Percentiles rank a stretch among this genome's conserved stretches.
phyloP scores from a whole-genome alignment of 2,797 vertebrate species.

The Myotis myotis region DNA sequence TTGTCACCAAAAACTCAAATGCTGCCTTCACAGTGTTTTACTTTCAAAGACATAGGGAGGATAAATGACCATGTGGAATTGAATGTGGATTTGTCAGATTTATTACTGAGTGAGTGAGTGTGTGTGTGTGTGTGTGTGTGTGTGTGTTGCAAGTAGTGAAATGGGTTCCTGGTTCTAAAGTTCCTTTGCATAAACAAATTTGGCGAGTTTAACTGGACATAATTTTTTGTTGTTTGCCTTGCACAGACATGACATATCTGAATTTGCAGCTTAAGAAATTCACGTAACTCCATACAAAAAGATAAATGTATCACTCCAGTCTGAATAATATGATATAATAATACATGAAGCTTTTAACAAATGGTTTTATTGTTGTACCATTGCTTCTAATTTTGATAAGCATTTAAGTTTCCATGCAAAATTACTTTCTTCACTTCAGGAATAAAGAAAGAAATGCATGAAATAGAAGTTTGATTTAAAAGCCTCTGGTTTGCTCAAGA shows the following conservation, averaged over 20 bases:
- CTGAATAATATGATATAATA: slow-evolving; percentile 53
- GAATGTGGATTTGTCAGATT: slow-evolving; percentile 1
- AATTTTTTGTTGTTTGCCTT: slow-evolving; percentile 53
- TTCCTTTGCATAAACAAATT: slow-evolving; percentile 45
- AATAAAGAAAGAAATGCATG: slow-evolving; percentile 76
- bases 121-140: neutral
- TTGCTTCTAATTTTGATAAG: slow-evolving; percentile 75
- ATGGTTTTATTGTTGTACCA: slow-evolving; percentile 72
- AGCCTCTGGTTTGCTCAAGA: slow-evolving; percentile 73
- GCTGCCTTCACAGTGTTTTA: slow-evolving; percentile 54
- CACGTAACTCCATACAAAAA: slow-evolving; percentile 40
- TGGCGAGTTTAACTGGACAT: neutral
- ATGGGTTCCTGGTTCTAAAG: neutral
- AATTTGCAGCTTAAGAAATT: slow-evolving; percentile 37
- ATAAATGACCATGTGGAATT: slow-evolving; percentile 53
- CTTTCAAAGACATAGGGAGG: slow-evolving; percentile 63
- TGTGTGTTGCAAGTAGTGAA: neutral
- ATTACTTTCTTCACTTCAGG: slow-evolving; percentile 76
- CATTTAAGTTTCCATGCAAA: slow-evolving; percentile 67
- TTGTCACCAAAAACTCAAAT: slow-evolving; percentile 44
- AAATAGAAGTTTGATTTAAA: slow-evolving; percentile 77
- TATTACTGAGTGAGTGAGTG: neutral
- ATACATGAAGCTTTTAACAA: slow-evolving; percentile 62
- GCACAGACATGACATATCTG: neutral
- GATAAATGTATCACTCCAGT: slow-evolving; percentile 53